Evolutionary conservation across 1,140 invertebrate genomes (phyloP).

Genomic region (Myzus persicae): DNA sequence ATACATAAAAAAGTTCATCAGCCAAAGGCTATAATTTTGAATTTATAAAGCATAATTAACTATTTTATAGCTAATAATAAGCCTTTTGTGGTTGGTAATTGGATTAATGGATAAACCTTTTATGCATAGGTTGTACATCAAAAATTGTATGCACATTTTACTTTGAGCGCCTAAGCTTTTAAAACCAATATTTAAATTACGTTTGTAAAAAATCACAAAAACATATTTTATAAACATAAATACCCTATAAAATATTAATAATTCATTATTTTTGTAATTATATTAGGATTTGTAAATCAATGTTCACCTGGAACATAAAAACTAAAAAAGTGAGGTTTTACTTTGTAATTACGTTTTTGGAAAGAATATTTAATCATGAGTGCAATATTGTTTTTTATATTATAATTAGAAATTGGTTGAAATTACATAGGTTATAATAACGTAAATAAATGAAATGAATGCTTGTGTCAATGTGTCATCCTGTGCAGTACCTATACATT

Average conservation of each 20-base stretch:
- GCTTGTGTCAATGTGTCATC: neutral
- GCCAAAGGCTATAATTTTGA: neutral
- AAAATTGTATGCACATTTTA: neutral
- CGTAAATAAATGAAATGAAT: no score
- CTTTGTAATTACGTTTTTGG: neutral
- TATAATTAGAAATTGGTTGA: neutral
- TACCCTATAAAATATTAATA: neutral
- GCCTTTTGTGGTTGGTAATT: neutral
- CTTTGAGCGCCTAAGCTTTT: neutral
- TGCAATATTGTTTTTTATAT: neutral
- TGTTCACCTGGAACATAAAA: neutral
- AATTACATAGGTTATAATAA: no score
- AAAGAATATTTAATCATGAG: no score
- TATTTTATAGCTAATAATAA: neutral
- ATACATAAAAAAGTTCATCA: neutral
- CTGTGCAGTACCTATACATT: neutral
- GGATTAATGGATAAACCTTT: neutral
- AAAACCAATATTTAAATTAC: neutral
- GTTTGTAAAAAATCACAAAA: neutral
- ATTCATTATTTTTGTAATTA: neutral
- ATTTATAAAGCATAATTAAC: neutral
- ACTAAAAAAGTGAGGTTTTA: neutral
- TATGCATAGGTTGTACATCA: neutral
- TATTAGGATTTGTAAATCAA: neutral
- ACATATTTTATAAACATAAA: neutral